phyloP scores from a whole-genome alignment of 2,113 vertebrate genomes.

The Indicator indicator region DNA sequence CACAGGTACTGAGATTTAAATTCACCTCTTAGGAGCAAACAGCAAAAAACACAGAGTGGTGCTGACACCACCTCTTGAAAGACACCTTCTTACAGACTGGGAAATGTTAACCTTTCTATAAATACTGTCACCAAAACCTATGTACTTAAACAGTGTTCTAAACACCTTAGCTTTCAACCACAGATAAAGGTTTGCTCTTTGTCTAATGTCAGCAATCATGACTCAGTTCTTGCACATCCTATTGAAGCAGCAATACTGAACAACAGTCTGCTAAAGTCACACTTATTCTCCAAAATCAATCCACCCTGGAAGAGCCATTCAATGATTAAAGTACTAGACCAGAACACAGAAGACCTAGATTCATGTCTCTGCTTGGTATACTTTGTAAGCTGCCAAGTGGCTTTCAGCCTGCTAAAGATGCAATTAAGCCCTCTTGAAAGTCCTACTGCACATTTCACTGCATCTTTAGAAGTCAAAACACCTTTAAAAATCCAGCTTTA shows the following conservation, averaged over 20 bases:
- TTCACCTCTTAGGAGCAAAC: background rate
- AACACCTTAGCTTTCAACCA: background rate
- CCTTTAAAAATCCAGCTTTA: slow-evolving; percentile 57
- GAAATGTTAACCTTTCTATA: background rate
- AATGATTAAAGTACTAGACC: background rate
- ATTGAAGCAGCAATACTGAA: background rate
- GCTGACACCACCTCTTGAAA: background rate
- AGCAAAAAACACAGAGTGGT: background rate
- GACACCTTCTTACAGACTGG: background rate
- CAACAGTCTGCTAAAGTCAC: background rate
- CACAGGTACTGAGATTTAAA: background rate
- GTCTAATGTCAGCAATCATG: background rate
- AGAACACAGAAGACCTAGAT: slow-evolving; percentile 37
- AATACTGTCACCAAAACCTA: background rate
- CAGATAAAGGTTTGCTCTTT: background rate
- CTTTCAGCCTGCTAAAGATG: slow-evolving; percentile 38
- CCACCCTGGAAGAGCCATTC: background rate
- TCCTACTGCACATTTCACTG: slow-evolving; percentile 49
- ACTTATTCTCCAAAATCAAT: background rate
- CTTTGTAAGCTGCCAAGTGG: background rate
- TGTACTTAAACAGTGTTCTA: background rate
- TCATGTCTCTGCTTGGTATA: background rate
- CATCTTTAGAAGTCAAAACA: slow-evolving; percentile 67
- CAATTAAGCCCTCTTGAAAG: slow-evolving; percentile 62
- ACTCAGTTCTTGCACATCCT: background rate